These are phyloP conservation scores for Leptobrachium ailaonicum DNA, from an alignment of 2,113 vertebrate genomes.

Conservation along the genomic window DNA sequence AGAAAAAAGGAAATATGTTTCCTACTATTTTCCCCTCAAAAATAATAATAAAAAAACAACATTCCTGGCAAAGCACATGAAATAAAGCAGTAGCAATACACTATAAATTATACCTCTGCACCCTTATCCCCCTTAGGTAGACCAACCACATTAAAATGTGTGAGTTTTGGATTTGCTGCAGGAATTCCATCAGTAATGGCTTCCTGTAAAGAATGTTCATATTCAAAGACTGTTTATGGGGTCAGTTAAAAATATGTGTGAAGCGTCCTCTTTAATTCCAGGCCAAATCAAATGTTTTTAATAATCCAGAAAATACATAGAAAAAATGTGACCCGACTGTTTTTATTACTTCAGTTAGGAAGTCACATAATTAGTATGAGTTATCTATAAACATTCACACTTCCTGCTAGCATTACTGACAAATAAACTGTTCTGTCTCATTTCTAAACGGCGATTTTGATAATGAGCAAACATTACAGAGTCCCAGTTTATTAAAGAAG, in stretches of 20 bases:
- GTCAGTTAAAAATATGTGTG: constrained; percentile 87
- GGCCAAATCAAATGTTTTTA: constrained; percentile 92
- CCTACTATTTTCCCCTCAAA: constrained; percentile 67
- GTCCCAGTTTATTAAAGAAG: constrained; percentile 15
- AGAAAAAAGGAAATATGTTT: constrained; percentile 65
- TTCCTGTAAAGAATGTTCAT: constrained; percentile 90
- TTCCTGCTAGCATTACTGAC: constrained; percentile 69
- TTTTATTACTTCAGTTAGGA: constrained; percentile 66
- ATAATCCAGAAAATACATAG: constrained; percentile 55
- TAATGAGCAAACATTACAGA: constrained; percentile 5
- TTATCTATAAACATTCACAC: constrained; percentile 68
- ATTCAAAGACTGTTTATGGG: constrained; percentile 74
- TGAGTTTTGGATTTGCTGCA: constrained; percentile 79
- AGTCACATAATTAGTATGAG: constrained; percentile 66
- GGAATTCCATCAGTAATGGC: constrained; percentile 89
- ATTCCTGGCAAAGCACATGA: constrained; percentile 57
- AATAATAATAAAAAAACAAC: constrained; percentile 62
- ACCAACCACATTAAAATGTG: constrained; percentile 77
- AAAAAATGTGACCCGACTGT: constrained; percentile 66
- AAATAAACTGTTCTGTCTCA: constrained; percentile 63
- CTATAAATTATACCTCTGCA: constrained; percentile 82
- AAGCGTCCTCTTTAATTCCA: constrained; percentile 80
- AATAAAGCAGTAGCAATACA: constrained; percentile 70
- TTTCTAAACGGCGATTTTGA: constrained; percentile 49
- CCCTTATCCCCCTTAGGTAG: constrained; percentile 72